Evolutionary conservation across 2,113 vertebrate species (phyloP).

Genomic region (Xyrauchen texanus): DNA sequence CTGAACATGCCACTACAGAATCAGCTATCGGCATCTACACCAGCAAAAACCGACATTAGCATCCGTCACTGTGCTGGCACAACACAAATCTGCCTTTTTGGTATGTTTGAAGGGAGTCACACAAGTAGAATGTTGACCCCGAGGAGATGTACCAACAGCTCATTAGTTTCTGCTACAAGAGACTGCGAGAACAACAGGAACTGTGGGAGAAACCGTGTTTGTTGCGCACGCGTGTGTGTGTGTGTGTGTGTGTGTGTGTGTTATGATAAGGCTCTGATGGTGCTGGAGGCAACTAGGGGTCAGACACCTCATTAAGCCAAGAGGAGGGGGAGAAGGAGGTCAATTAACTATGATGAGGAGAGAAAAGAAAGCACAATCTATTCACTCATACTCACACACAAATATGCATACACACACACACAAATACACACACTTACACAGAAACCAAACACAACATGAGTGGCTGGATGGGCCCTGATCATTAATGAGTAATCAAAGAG

Average conservation of each 20-base stretch:
- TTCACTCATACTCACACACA: constrained; percentile 42
- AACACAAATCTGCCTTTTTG: background rate
- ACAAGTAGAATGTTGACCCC: constrained; percentile 4
- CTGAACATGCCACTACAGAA: constrained; percentile 26
- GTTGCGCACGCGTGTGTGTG: constrained; percentile 13
- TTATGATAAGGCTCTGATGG: constrained; percentile 35
- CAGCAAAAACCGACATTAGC: background rate
- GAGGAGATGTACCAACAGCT: constrained; percentile 13
- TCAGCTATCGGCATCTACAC: constrained; percentile 16
- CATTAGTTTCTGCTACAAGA: background rate
- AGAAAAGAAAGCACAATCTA: constrained; percentile 53
- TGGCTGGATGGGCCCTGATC: constrained; percentile 51
- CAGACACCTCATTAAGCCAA: constrained; percentile 55
- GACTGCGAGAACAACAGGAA: constrained; percentile 4
- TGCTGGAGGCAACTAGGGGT: constrained; percentile 50
- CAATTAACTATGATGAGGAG: constrained; percentile 54
- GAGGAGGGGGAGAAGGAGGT: constrained; percentile 52
- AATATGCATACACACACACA: constrained; percentile 32
- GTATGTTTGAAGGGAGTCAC: constrained; percentile 5
- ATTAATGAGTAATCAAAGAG: constrained; percentile 60
- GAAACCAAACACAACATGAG: constrained; percentile 46
- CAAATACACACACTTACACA: background rate
- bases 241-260: constrained; percentile 40
- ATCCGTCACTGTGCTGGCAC: background rate
- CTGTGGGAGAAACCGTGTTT: constrained; percentile 7